Evolutionary conservation across 2,888 invertebrate species (phyloP).

Genomic region (Eupithecia exiguata): DNA sequence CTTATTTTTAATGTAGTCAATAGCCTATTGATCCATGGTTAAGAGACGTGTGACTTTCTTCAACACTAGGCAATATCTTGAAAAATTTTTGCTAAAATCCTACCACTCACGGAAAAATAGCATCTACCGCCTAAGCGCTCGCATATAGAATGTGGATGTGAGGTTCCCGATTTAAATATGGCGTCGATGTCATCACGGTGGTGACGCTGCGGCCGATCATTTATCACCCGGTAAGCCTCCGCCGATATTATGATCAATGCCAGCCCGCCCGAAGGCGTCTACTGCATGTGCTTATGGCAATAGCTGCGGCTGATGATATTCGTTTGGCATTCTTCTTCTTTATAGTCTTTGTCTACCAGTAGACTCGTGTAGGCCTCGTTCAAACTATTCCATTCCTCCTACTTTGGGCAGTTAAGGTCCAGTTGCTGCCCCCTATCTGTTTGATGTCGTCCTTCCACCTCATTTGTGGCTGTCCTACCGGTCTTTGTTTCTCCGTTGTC

Average conservation of each 20-base stretch:
- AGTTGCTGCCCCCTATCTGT: too few species aligned
- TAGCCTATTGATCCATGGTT: too few species aligned
- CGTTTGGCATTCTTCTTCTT: too few species aligned
- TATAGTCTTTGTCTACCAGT: too few species aligned
- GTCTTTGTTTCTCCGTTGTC: too few species aligned
- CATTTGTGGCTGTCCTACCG: too few species aligned
- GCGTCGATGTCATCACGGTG: constrained; percentile 76
- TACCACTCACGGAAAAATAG: background rate
- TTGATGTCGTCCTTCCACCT: too few species aligned
- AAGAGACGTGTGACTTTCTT: background rate
- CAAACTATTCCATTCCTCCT: too few species aligned
- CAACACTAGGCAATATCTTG: background rate
- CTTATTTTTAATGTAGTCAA: too few species aligned
- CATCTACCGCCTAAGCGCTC: constrained; percentile 21
- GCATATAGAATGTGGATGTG: constrained; percentile 66
- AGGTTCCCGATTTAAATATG: constrained; percentile 80
- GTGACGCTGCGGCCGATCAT: constrained; percentile 77
- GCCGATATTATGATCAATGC: constrained; percentile 84
- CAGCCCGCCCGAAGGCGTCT: constrained; percentile 61
- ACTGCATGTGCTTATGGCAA: constrained; percentile 57
- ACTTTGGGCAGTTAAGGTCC: too few species aligned
- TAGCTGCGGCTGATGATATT: background rate
- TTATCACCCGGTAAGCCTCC: constrained; percentile 82
- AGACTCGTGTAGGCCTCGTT: too few species aligned
- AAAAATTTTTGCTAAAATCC: background rate